These are phyloP conservation scores for Platysteira castanea DNA, from an alignment of 2,113 vertebrate species.

Conservation along the genomic window DNA sequence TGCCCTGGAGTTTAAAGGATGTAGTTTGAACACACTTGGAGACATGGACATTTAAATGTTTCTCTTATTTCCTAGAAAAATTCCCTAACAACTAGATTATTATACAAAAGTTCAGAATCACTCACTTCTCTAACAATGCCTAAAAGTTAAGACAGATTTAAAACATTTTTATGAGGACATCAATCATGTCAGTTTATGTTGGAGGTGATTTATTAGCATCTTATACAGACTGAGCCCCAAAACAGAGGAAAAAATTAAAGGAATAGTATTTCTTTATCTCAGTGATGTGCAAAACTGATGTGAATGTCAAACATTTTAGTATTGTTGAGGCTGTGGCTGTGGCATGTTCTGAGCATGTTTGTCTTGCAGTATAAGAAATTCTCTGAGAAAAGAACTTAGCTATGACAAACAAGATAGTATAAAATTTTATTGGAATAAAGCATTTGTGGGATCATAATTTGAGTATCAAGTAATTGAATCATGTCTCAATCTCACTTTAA, in stretches of 20 bases:
- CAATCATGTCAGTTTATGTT: background rate
- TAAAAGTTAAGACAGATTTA: background rate
- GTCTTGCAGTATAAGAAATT: background rate
- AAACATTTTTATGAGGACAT: background rate
- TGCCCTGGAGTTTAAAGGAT: background rate
- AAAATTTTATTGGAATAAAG: background rate
- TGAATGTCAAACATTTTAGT: background rate
- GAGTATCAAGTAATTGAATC: background rate
- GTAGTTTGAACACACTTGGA: background rate
- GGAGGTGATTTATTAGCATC: background rate
- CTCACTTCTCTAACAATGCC: background rate
- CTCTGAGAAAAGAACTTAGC: background rate
- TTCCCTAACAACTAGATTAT: background rate
- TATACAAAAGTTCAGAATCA: background rate
- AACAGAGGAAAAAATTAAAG: background rate
- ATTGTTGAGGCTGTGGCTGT: background rate
- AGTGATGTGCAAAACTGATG: background rate
- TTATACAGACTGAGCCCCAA: background rate
- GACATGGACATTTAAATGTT: background rate
- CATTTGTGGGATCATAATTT: background rate
- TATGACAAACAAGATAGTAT: background rate
- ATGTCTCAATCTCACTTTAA: background rate
- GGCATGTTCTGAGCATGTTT: background rate
- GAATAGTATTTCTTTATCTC: background rate
- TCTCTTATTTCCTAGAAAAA: background rate